Percentiles rank a stretch among this genome's conserved stretches.
These are phyloP conservation scores for Rousettus madagascariensis DNA, from an alignment of 2,797 vertebrate genomes.

Conservation along the genomic window DNA sequence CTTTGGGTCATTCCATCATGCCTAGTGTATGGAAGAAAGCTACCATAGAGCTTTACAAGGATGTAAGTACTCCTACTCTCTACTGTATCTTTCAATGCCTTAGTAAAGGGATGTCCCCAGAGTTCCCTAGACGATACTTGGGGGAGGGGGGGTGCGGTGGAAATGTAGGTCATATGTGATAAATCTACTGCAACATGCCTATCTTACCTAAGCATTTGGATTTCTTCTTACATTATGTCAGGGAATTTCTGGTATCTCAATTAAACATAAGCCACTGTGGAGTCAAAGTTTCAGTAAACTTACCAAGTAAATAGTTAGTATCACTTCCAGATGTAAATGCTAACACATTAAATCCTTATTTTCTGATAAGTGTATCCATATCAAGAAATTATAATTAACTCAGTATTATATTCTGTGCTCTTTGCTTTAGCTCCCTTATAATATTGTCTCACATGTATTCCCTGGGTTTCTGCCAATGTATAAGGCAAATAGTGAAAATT, in stretches of 20 bases:
- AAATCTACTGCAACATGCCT: background rate
- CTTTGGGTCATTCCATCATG: background rate
- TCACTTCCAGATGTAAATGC: background rate
- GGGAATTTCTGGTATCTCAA: background rate
- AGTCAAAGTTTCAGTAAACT: slow-evolving; percentile 29
- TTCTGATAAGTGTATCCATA: background rate
- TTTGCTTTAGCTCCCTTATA: slow-evolving; percentile 38
- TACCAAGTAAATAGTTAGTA: background rate
- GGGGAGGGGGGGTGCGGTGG: background rate
- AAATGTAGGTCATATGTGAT: background rate
- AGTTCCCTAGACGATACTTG: background rate
- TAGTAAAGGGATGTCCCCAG: background rate
- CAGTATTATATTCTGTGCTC: background rate
- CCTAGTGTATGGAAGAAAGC: background rate
- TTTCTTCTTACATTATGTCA: background rate
- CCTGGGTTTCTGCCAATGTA: background rate
- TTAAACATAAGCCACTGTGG: background rate
- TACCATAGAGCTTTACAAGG: background rate
- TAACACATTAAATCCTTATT: slow-evolving; percentile 20
- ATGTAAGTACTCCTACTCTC: background rate
- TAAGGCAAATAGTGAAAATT: slow-evolving; percentile 7
- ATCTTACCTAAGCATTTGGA: slow-evolving; percentile 16
- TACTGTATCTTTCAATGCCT: background rate
- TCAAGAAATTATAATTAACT: slow-evolving; percentile 16
- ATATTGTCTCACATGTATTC: background rate